A percentile compares a stretch with the other conserved stretches of the same genome.
phyloP scores from a whole-genome alignment of 1,140 invertebrate species.

The Drosophila tristis region DNA sequence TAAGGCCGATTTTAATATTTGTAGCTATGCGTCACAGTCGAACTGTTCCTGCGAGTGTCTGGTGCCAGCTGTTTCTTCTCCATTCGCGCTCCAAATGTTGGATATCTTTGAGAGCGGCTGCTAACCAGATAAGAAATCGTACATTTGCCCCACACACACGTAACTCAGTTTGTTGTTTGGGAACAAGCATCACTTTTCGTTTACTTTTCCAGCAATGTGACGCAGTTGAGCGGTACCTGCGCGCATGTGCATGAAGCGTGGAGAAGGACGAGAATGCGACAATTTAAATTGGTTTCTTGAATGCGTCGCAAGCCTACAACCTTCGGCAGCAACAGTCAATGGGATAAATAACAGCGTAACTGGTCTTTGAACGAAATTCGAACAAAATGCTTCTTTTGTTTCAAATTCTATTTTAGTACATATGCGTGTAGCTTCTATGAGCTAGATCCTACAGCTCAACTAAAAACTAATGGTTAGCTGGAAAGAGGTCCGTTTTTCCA shows the following conservation, averaged over 20 bases:
- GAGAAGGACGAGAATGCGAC: neutral
- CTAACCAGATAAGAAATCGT: slow-evolving; percentile 6
- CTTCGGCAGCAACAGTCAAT: slow-evolving; percentile 2
- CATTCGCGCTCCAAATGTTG: slow-evolving; percentile 6
- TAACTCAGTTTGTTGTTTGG: slow-evolving; percentile 34
- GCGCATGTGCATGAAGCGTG: slow-evolving; percentile 45
- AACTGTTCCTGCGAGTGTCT: slow-evolving; percentile 69
- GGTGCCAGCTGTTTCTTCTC: neutral
- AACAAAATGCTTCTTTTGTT: slow-evolving; percentile 59
- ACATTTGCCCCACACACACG: neutral
- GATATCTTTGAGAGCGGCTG: slow-evolving; percentile 13
- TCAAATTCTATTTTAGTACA: slow-evolving; percentile 60
- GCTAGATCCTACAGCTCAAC: neutral
- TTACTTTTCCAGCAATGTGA: slow-evolving; percentile 68
- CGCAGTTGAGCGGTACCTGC: slow-evolving; percentile 81
- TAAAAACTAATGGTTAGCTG: neutral
- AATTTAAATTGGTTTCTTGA: slow-evolving; percentile 6
- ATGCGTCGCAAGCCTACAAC: slow-evolving; percentile 3
- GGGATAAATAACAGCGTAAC: slow-evolving; percentile 50
- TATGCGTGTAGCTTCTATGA: slow-evolving; percentile 15
- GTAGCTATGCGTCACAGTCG: slow-evolving; percentile 70
- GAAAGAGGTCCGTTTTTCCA: neutral
- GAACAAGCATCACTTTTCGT: slow-evolving; percentile 55
- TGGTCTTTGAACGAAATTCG: slow-evolving; percentile 52
- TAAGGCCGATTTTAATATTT: slow-evolving; percentile 46